Conservation (phyloP, 1,140 invertebrate species). For the Drosophila teissieri region DNA sequence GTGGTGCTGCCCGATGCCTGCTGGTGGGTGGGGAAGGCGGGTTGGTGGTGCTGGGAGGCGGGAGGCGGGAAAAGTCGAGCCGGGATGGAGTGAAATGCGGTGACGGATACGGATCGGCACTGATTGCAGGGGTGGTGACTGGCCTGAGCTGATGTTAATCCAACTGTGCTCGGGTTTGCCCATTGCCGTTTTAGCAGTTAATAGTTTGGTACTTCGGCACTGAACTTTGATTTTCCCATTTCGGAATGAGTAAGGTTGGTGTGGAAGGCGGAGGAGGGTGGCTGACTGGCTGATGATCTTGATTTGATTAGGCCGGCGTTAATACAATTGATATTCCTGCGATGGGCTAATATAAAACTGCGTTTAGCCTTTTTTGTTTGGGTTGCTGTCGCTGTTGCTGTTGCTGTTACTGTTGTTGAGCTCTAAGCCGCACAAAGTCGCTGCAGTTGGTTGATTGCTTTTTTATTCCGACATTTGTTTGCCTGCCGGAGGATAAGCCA, state of each 20-base stretch:
- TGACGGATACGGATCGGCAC: conserved; percentile 39
- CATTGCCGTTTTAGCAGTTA: conserved; percentile 74
- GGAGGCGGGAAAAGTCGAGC: background rate
- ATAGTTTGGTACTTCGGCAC: conserved; percentile 61
- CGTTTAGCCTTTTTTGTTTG: conserved; percentile 37
- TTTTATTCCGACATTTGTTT: conserved; percentile 74
- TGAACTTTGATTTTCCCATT: conserved; percentile 63
- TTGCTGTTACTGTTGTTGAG: conserved; percentile 26
- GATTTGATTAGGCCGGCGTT: conserved; percentile 77
- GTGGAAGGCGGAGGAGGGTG: conserved; percentile 16
- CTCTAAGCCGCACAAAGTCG: conserved; percentile 55
- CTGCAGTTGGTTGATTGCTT: conserved; percentile 67
- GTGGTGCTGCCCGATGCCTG: background rate
- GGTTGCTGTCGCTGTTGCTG: conserved; percentile 41
- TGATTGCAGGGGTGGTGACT: conserved; percentile 72
- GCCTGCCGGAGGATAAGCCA: conserved; percentile 49
- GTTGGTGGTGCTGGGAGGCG: background rate
- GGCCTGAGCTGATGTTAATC: conserved; percentile 66
- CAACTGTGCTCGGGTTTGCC: conserved; percentile 67
- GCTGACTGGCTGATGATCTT: conserved; percentile 70
- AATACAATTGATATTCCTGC: conserved; percentile 76
- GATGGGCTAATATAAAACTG: conserved; percentile 45
- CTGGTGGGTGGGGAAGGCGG: background rate
- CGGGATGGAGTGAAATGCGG: conserved; percentile 24
- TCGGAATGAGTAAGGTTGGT: background rate